These are phyloP conservation scores for Tangara arthus DNA, from an alignment of 2,797 vertebrate species.

Conservation along the genomic window DNA sequence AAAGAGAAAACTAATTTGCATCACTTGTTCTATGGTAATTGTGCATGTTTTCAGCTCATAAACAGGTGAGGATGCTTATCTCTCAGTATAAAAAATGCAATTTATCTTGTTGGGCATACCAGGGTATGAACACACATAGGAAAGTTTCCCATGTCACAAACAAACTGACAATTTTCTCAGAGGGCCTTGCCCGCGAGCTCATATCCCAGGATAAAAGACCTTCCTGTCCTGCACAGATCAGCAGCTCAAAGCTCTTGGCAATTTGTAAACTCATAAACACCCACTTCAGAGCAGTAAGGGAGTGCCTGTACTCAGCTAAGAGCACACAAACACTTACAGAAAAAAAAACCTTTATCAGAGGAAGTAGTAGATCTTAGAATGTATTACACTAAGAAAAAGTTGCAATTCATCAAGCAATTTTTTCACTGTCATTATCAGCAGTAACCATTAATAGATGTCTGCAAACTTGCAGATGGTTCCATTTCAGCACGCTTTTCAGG, in stretches of 20 bases:
- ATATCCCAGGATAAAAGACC: accelerated
- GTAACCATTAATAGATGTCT: not conserved
- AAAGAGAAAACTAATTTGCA: not conserved
- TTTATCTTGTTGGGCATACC: not conserved
- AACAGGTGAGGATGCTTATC: not conserved
- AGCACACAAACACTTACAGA: not conserved
- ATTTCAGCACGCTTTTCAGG: not conserved
- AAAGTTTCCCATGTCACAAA: not conserved
- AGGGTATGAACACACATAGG: not conserved
- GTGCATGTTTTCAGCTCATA: not conserved
- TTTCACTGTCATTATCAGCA: not conserved
- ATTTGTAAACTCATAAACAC: not conserved
- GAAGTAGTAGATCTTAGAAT: not conserved
- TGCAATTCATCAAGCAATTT: not conserved
- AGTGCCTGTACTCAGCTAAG: not conserved
- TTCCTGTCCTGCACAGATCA: not conserved
- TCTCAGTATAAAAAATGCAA: not conserved
- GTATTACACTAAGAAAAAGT: not conserved
- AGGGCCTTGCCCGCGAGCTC: not conserved
- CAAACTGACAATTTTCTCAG: not conserved
- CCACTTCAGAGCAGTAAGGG: not conserved
- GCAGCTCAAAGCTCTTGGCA: not conserved
- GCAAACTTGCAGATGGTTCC: not conserved
- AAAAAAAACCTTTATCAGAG: not conserved
- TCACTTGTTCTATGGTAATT: not conserved